These are phyloP conservation scores for Aphaenogaster rudis DNA, from an alignment of 1,140 invertebrate species.

Conservation along the genomic window DNA sequence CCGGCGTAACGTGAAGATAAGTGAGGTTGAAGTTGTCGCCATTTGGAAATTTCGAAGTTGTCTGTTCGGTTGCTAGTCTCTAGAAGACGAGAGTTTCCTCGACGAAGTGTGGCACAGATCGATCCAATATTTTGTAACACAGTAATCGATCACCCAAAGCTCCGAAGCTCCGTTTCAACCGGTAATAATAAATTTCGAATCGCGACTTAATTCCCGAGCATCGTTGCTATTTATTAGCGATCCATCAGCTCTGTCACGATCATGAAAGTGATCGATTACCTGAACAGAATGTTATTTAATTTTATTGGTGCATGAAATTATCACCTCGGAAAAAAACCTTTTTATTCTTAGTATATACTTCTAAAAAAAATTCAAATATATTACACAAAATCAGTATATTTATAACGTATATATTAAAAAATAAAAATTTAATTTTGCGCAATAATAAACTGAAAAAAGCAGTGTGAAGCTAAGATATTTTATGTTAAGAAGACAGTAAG, in stretches of 20 bases:
- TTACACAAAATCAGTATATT: not conserved
- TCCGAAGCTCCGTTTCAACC: conserved; percentile 21
- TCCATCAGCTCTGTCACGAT: conserved; percentile 14
- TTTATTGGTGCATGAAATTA: conserved; percentile 21
- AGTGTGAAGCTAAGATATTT: not conserved
- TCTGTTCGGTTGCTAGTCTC: not conserved
- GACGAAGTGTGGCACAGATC: not conserved
- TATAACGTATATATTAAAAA: not conserved
- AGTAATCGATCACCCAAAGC: conserved; percentile 41
- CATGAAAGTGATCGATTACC: conserved; percentile 19
- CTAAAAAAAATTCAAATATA: not conserved
- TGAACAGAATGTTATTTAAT: conserved; percentile 15
- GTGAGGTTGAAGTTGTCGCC: conserved; percentile 55
- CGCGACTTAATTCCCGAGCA: conserved; percentile 19
- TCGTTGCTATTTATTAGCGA: conserved; percentile 34
- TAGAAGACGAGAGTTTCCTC: conserved; percentile 18
- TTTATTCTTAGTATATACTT: not conserved
- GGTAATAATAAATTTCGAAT: conserved; percentile 48
- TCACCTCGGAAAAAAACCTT: not conserved
- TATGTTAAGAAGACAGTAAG: not conserved
- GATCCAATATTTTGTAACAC: conserved; percentile 43
- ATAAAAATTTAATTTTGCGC: not conserved
- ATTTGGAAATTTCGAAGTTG: conserved; percentile 54
- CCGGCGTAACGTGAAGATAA: conserved; percentile 55
- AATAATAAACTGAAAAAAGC: not conserved